Evolutionary conservation across 2,797 vertebrate genomes (phyloP).

Genomic region (Sebastes umbrosus): DNA sequence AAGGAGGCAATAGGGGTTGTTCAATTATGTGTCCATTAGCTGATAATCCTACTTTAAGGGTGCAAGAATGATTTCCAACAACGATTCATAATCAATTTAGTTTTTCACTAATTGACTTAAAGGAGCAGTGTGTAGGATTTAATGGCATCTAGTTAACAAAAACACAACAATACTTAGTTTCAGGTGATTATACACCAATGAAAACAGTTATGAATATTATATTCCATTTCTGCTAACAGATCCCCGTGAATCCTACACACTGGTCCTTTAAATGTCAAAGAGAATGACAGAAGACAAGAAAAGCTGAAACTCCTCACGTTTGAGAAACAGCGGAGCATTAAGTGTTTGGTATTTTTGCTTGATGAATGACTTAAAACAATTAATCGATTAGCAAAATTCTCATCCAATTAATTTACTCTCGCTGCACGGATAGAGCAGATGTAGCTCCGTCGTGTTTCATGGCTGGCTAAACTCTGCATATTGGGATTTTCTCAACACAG

Average conservation of each 20-base stretch:
- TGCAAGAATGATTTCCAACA: conserved; percentile 16
- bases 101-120: conserved; percentile 1
- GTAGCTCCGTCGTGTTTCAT: conserved; percentile 15
- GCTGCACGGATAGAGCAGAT: conserved; percentile 2
- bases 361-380: not conserved
- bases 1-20: not conserved
- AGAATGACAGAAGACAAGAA: not conserved
- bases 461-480: conserved; percentile 27
- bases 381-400: conserved; percentile 14
- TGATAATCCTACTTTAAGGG: conserved; percentile 27
- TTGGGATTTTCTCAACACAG: conserved; percentile 30
- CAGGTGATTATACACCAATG: not conserved
- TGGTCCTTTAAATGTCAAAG: not conserved
- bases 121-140: not conserved
- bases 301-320: not conserved
- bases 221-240: not conserved
- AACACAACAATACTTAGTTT: not conserved
- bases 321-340: not conserved
- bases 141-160: not conserved
- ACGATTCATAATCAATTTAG: not conserved
- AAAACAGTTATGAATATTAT: not conserved
- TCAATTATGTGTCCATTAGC: conserved; percentile 13
- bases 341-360: not conserved
- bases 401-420: conserved; percentile 4
- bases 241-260: not conserved